A percentile compares a stretch with the other conserved stretches of the same genome.
These are phyloP conservation scores for Microplitis demolitor DNA, from an alignment of 1,140 invertebrate genomes.

Conservation along the genomic window DNA sequence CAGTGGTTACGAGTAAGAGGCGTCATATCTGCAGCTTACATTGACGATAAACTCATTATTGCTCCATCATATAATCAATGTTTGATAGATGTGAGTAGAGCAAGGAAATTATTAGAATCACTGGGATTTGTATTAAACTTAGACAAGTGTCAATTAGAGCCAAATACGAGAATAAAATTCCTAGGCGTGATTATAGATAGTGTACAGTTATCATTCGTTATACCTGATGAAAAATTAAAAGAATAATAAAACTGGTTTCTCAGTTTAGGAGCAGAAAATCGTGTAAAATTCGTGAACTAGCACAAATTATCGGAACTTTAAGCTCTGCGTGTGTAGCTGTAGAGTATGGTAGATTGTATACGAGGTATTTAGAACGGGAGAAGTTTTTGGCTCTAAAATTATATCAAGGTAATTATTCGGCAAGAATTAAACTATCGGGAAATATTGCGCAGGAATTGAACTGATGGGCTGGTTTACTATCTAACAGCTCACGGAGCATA, in stretches of 20 bases:
- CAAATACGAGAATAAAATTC: not conserved
- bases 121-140: not conserved
- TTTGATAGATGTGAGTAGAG: not conserved
- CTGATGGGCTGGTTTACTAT: not conserved
- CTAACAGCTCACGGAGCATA: not conserved
- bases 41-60: constrained; percentile 22
- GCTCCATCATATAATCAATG: not conserved
- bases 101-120: not conserved
- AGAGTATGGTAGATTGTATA: not conserved
- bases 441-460: not conserved
- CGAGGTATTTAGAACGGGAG: not conserved
- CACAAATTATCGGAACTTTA: not conserved
- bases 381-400: not conserved
- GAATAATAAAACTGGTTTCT: not conserved
- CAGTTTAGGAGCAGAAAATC: not conserved
- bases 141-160: not conserved
- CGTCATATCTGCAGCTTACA: constrained; percentile 7
- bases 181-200: not conserved
- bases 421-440: not conserved
- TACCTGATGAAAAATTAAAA: not conserved
- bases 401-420: not conserved
- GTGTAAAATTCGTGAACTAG: constrained; percentile 3
- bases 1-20: not conserved
- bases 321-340: not conserved
- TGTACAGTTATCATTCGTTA: not conserved